These are phyloP conservation scores for Callosobruchus maculatus DNA, from an alignment of 2,888 invertebrate genomes.

Conservation along the genomic window DNA sequence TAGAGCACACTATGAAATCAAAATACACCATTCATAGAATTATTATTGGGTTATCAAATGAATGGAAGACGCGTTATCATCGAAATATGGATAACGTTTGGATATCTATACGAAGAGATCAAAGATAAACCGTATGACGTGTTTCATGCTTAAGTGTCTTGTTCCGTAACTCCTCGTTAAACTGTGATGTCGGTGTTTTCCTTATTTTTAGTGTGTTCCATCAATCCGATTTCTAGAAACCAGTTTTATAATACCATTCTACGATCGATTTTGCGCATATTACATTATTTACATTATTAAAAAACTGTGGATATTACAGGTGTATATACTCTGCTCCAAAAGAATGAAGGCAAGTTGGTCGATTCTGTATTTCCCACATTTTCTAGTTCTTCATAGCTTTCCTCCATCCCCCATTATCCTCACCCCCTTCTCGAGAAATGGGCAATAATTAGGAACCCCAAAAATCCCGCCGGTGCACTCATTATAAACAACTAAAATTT, in stretches of 20 bases:
- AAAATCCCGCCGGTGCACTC: no score
- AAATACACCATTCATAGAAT: neutral
- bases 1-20: neutral
- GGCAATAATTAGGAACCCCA: no score
- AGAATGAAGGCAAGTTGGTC: no score
- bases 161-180: neutral
- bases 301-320: no score
- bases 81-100: neutral
- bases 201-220: neutral
- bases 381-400: no score
- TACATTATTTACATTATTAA: no score
- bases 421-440: no score
- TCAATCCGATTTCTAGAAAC: neutral
- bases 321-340: no score
- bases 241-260: neutral
- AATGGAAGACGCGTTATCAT: neutral
- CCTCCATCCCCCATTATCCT: no score
- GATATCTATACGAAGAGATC: neutral
- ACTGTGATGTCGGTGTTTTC: neutral
- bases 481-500: no score
- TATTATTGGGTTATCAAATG: neutral
- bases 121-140: neutral
- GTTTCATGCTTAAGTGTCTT: neutral
- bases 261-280: no score
- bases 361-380: no score